Conservation (phyloP, 2,797 vertebrate genomes). For the Lepus townsendii region DNA sequence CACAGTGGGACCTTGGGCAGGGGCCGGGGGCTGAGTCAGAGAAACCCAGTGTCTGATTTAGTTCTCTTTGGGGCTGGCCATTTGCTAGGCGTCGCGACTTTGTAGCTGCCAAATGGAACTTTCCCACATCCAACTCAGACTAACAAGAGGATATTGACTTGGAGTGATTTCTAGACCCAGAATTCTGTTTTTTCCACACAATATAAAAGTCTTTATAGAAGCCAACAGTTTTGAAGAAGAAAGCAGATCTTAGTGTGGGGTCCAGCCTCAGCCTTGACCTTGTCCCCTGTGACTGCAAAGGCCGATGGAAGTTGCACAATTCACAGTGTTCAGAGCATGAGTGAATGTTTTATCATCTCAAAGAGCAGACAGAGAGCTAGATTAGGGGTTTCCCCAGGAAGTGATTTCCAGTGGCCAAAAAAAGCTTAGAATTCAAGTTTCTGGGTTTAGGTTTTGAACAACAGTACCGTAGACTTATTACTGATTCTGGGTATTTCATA, state of each 20-base stretch:
- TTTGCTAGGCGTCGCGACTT: conserved; percentile 42
- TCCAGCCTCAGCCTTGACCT: conserved; percentile 14
- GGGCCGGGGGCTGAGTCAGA: conserved; percentile 2
- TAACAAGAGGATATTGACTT: conserved; percentile 78
- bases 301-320: neutral
- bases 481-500: conserved; percentile 6
- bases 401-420: neutral
- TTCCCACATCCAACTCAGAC: conserved; percentile 70
- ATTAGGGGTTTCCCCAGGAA: conserved; percentile 40
- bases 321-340: conserved; percentile 1
- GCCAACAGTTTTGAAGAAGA: conserved; percentile 72
- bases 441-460: conserved; percentile 52
- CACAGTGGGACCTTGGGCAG: neutral
- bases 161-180: conserved; percentile 74
- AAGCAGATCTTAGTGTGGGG: conserved; percentile 68
- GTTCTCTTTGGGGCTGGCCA: conserved; percentile 38
- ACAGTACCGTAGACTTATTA: neutral
- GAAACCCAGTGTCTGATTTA: conserved; percentile 22
- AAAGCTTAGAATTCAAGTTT: conserved; percentile 30
- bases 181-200: conserved; percentile 71
- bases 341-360: conserved; percentile 8
- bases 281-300: conserved; percentile 31
- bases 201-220: conserved; percentile 72
- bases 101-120: conserved; percentile 65
- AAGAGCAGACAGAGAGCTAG: neutral